These are phyloP conservation scores for Protophormia terraenovae DNA, from an alignment of 2,888 invertebrate genomes.

Conservation along the genomic window DNA sequence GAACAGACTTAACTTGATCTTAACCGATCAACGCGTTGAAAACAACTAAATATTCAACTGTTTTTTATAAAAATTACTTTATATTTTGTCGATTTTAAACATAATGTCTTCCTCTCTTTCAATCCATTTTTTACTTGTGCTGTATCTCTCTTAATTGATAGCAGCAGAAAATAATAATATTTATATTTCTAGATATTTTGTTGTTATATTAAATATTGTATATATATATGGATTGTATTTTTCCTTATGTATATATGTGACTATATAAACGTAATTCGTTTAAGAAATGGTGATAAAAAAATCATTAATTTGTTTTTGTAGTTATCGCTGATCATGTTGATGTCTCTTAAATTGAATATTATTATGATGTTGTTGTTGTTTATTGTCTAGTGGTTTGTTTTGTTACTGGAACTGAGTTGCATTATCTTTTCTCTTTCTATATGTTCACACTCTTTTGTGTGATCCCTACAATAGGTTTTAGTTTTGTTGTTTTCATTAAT, in stretches of 20 bases:
- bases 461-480: not conserved
- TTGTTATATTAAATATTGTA: not conserved
- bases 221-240: not conserved
- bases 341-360: not conserved
- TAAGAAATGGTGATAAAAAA: conserved; percentile 37
- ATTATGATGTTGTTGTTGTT: not conserved
- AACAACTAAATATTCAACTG: conserved; percentile 61
- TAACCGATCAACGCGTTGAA: conserved; percentile 60
- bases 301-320: conserved; percentile 12
- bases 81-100: conserved; percentile 13
- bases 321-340: conserved; percentile 22
- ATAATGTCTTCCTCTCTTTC: not conserved
- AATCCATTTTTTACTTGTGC: not conserved
- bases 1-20: conserved; percentile 28
- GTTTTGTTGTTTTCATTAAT: not conserved
- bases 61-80: conserved; percentile 20
- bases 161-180: conserved; percentile 11
- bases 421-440: not conserved
- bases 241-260: not conserved
- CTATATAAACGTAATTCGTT: too few relatives aligned
- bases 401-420: not conserved
- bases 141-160: conserved; percentile 33
- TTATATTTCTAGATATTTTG: not conserved
- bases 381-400: not conserved
- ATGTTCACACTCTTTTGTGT: not conserved